These are phyloP conservation scores for Pseudococcus longispinus DNA, from an alignment of 2,888 invertebrate species.

Conservation along the genomic window DNA sequence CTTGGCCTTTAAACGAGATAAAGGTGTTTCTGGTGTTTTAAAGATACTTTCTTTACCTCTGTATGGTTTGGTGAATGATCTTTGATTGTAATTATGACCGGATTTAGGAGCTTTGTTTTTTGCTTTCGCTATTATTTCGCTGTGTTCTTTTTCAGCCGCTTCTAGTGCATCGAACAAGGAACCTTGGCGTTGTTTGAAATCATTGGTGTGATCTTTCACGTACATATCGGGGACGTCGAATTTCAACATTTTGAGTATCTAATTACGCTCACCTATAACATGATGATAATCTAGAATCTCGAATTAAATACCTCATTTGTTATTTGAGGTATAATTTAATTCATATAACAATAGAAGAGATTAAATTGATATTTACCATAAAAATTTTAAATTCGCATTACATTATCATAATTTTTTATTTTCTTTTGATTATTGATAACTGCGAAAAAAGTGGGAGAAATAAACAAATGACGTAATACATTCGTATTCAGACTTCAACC, in stretches of 20 bases:
- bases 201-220: conserved; percentile 45
- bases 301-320: not conserved
- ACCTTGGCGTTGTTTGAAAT: conserved; percentile 44
- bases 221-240: conserved; percentile 50
- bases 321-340: not conserved
- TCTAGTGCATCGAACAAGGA: conserved; percentile 47
- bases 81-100: not conserved
- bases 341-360: not conserved
- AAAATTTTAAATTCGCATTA: not conserved
- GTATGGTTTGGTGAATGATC: conserved; percentile 28
- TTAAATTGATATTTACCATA: not conserved
- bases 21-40: conserved; percentile 45
- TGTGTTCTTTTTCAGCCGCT: conserved; percentile 52
- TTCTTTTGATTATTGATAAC: not conserved
- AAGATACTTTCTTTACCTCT: conserved; percentile 56
- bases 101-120: conserved; percentile 1
- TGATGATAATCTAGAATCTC: not conserved
- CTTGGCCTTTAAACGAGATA: conserved; percentile 1
- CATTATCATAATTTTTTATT: not conserved
- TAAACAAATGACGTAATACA: conserved; percentile 6
- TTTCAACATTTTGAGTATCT: conserved; percentile 38
- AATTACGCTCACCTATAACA: not conserved
- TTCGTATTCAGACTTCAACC: not conserved
- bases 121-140: conserved; percentile 22
- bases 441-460: not conserved